These are phyloP conservation scores for Tenodera sinensis DNA, from an alignment of 2,888 invertebrate genomes.

Conservation along the genomic window DNA sequence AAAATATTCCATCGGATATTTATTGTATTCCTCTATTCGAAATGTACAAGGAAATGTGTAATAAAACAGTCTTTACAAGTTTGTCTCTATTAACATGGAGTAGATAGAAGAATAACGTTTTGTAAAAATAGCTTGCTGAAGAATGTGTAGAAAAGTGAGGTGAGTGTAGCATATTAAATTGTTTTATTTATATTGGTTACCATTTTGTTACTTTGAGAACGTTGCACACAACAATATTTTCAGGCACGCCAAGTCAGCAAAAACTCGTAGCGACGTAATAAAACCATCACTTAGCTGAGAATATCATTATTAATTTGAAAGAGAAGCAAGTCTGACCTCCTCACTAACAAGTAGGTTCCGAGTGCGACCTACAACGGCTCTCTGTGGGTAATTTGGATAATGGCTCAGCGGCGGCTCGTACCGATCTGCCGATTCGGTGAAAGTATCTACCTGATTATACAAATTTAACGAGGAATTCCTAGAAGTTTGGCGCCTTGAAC, in stretches of 20 bases:
- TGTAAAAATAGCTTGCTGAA: too few species aligned
- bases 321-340: neutral
- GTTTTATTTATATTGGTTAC: too few species aligned
- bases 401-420: neutral
- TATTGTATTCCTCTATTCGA: too few species aligned
- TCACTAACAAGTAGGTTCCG: neutral
- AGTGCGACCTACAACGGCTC: neutral
- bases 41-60: too few species aligned
- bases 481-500: neutral
- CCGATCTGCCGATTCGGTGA: neutral
- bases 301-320: neutral
- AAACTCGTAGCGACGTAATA: neutral
- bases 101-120: too few species aligned
- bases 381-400: neutral
- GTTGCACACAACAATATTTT: too few species aligned
- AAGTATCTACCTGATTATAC: neutral
- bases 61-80: too few species aligned
- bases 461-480: neutral
- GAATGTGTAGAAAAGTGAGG: too few species aligned
- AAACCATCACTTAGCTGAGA: neutral
- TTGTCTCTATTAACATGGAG: too few species aligned
- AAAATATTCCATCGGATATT: too few species aligned
- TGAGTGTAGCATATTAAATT: too few species aligned
- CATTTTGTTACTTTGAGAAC: too few species aligned
- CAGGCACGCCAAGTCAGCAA: neutral